Evolutionary conservation across 2,797 vertebrate species (phyloP).

Genomic region (Hypotaenidia okinawae): DNA sequence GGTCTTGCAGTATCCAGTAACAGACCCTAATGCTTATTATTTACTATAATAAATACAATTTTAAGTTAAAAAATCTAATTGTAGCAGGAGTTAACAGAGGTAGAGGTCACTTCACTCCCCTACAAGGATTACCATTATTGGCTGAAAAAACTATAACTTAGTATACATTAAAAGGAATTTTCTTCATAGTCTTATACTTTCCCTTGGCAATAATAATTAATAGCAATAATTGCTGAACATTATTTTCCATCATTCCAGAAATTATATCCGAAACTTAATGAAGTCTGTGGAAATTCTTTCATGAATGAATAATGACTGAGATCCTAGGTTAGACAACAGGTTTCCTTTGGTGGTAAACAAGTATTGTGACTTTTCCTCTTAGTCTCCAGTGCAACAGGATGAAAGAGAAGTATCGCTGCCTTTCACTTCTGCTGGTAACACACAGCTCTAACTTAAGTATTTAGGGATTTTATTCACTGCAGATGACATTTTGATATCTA

Average conservation of each 20-base stretch:
- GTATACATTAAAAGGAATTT: background rate
- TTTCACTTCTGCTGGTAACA: background rate
- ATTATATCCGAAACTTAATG: background rate
- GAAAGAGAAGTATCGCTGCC: background rate
- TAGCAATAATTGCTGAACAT: background rate
- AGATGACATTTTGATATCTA: constrained; percentile 60
- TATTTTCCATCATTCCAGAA: background rate
- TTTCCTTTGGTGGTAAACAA: background rate
- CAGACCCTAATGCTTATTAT: background rate
- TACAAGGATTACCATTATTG: background rate
- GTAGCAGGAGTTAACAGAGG: background rate
- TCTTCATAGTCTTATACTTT: background rate
- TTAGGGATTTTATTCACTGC: constrained; percentile 42
- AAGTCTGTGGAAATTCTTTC: background rate
- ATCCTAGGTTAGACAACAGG: background rate
- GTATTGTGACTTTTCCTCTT: background rate
- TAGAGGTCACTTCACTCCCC: background rate
- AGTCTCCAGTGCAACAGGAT: background rate
- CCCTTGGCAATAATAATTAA: background rate
- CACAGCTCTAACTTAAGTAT: background rate
- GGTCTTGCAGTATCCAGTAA: background rate
- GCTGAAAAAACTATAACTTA: background rate
- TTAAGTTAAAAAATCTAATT: background rate
- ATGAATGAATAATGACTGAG: background rate
- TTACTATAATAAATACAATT: background rate